These are phyloP conservation scores for Mesoligia furuncula DNA, from an alignment of 2,888 invertebrate species.

Conservation along the genomic window DNA sequence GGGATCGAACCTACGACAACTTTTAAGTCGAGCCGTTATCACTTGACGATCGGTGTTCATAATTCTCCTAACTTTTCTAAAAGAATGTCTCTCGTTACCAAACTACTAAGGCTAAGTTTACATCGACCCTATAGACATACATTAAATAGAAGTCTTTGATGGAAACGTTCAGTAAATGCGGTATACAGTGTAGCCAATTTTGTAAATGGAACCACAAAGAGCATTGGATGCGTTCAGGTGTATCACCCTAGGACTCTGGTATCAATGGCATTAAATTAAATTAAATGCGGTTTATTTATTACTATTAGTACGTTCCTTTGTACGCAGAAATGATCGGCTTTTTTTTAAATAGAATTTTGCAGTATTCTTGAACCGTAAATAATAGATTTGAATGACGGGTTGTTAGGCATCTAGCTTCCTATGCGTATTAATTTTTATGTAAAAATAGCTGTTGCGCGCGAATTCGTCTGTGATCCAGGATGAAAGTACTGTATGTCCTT, in stretches of 20 bases:
- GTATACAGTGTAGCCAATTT: constrained; percentile 28
- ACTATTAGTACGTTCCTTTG: not conserved
- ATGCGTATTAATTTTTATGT: not conserved
- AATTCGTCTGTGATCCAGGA: no score
- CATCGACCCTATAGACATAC: not conserved
- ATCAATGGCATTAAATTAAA: constrained; percentile 13
- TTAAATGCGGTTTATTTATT: constrained; percentile 8
- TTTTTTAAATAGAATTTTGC: not conserved
- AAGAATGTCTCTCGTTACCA: not conserved
- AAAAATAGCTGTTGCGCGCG: not conserved
- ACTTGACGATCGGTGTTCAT: no score
- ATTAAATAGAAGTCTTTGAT: not conserved
- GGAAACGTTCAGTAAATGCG: constrained; percentile 5
- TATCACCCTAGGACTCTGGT: constrained; percentile 6
- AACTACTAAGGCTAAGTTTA: not conserved
- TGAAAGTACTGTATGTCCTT: not conserved
- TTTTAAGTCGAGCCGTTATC: no score
- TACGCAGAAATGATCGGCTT: not conserved
- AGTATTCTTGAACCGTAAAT: not conserved
- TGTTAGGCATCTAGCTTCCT: not conserved
- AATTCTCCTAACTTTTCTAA: not conserved
- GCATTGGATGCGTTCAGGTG: constrained; percentile 41
- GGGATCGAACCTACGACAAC: no score
- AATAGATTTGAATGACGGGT: not conserved
- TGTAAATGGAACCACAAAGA: constrained; percentile 44